A percentile compares a stretch with the other conserved stretches of the same genome.
phyloP scores from a whole-genome alignment of 1,140 invertebrate species.

The Chrysoperla carnea region DNA sequence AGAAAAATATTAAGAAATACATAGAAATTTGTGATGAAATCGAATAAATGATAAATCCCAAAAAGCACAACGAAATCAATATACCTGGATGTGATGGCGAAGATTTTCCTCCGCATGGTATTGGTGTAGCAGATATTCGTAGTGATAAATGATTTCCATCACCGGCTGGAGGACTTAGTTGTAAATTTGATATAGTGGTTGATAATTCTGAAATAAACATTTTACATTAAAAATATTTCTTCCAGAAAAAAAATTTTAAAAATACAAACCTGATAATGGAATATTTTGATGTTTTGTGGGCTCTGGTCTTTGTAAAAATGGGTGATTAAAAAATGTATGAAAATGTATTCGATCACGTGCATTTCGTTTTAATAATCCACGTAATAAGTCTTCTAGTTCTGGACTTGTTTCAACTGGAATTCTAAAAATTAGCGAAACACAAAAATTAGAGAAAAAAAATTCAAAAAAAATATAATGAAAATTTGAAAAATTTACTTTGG shows the following conservation, averaged over 20 bases:
- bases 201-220: constrained; percentile 17
- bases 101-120: neutral
- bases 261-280: constrained; percentile 11
- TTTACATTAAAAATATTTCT: neutral
- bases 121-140: neutral
- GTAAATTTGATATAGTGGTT: constrained; percentile 20
- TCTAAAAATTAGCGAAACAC: constrained; percentile 28
- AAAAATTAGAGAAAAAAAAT: neutral
- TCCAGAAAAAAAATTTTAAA: no score
- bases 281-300: constrained; percentile 19
- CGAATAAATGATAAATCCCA: no score
- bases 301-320: constrained; percentile 60
- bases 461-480: neutral
- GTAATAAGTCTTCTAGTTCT: constrained; percentile 73
- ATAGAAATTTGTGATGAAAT: no score
- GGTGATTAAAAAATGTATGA: constrained; percentile 85
- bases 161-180: constrained; percentile 16
- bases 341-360: constrained; percentile 91
- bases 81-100: constrained; percentile 1
- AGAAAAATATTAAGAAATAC: no score
- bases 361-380: constrained; percentile 78
- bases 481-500: constrained; percentile 64
- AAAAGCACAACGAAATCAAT: neutral
- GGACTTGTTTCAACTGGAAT: constrained; percentile 84
- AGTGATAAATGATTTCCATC: constrained; percentile 14